A percentile compares a stretch with the other conserved stretches of the same genome.
phyloP scores from a whole-genome alignment of 2,888 invertebrate genomes.

The Melieria omissa region DNA sequence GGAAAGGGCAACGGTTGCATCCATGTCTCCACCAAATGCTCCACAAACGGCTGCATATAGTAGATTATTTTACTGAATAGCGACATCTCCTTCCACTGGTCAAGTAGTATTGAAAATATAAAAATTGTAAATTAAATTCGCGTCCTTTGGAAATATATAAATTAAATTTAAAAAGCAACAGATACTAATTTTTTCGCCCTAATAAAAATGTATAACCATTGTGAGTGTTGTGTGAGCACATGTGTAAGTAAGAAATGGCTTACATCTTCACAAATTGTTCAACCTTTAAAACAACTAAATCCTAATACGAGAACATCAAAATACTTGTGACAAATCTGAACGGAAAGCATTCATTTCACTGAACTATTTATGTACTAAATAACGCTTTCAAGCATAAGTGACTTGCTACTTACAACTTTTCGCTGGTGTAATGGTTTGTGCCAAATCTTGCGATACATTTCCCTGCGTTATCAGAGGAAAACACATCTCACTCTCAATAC shows the following conservation, averaged over 20 bases:
- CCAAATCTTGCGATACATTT: slow-evolving; percentile 53
- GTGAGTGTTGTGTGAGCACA: not conserved
- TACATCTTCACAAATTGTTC: not conserved
- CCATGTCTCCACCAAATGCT: slow-evolving; percentile 55
- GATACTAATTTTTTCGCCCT: not conserved
- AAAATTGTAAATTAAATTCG: not conserved
- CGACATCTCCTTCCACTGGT: slow-evolving; percentile 54
- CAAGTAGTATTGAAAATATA: not conserved
- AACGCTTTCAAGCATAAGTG: too few species aligned
- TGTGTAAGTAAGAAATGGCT: not conserved
- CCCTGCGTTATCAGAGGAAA: not conserved
- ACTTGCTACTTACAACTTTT: slow-evolving; percentile 51
- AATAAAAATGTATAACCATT: not conserved
- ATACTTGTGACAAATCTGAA: too few species aligned
- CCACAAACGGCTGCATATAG: slow-evolving; percentile 54
- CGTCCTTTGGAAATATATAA: not conserved
- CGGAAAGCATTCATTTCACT: not conserved
- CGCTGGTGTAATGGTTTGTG: slow-evolving; percentile 57
- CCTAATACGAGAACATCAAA: too few species aligned
- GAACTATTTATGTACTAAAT: too few species aligned
- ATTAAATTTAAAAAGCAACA: not conserved
- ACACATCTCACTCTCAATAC: not conserved
- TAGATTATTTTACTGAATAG: slow-evolving; percentile 50
- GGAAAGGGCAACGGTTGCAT: slow-evolving; percentile 59
- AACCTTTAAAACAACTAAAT: too few species aligned